Evolutionary conservation across 2,888 invertebrate species (phyloP).

Genomic region (Catocala fraxini): DNA sequence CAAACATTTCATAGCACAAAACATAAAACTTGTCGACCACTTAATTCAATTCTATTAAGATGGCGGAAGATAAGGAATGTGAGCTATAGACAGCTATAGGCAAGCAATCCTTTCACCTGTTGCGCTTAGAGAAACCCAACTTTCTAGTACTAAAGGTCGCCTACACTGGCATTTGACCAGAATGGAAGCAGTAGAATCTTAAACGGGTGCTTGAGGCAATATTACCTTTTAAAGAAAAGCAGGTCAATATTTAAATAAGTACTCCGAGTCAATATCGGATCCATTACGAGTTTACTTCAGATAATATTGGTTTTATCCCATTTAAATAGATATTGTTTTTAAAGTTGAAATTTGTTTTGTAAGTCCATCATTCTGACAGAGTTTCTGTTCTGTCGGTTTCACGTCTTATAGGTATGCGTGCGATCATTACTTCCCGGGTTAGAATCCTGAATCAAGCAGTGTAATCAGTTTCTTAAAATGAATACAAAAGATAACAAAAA

Average conservation of each 20-base stretch:
- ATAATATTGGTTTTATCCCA: neutral
- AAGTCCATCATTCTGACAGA: neutral
- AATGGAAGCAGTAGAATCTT: neutral
- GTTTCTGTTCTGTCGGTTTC: too few relatives aligned
- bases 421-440: too few relatives aligned
- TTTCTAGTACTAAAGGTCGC: constrained; percentile 11
- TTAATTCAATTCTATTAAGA: too few relatives aligned
- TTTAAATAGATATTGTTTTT: neutral
- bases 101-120: constrained; percentile 2
- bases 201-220: neutral
- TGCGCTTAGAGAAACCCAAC: constrained; percentile 2
- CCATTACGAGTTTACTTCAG: neutral
- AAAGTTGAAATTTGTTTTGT: neutral
- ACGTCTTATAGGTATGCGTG: too few relatives aligned
- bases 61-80: neutral
- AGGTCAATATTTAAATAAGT: constrained; percentile 1
- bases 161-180: neutral
- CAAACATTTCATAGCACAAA: too few relatives aligned
- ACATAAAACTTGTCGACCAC: too few relatives aligned
- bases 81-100: neutral
- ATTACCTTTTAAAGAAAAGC: neutral
- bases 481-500: too few relatives aligned
- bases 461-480: too few relatives aligned
- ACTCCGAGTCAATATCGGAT: neutral
- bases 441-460: too few relatives aligned